Evolutionary conservation across 2,113 vertebrate species (phyloP).

Genomic region (Gnathonemus echidnorhynchus): DNA sequence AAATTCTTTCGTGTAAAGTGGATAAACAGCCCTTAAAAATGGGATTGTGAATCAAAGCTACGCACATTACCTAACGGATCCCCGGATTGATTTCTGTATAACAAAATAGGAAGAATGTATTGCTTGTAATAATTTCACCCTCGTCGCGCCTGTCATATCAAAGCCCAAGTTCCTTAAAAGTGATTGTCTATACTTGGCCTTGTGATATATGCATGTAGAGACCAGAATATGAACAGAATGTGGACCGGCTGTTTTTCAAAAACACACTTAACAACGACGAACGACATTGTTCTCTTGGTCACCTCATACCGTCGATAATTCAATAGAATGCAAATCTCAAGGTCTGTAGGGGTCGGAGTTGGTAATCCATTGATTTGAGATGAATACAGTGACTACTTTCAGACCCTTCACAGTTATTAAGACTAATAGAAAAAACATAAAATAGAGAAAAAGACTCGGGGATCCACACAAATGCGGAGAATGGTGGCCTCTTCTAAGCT

Average conservation of each 20-base stretch:
- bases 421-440: constrained; percentile 67
- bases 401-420: constrained; percentile 67
- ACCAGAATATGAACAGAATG: constrained; percentile 21
- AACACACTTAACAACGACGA: constrained; percentile 49
- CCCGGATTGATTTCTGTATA: background rate
- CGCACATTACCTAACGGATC: background rate
- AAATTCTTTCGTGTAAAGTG: background rate
- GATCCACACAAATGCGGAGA: constrained; percentile 57
- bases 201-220: background rate
- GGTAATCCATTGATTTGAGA: constrained; percentile 67
- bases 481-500: constrained; percentile 60
- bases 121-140: background rate
- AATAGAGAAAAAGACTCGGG: constrained; percentile 56
- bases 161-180: background rate
- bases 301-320: constrained; percentile 50
- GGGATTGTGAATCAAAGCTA: background rate
- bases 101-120: background rate
- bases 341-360: constrained; percentile 56
- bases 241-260: constrained; percentile 51
- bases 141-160: background rate
- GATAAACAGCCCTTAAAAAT: background rate
- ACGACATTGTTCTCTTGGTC: constrained; percentile 60
- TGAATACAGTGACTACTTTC: constrained; percentile 72
- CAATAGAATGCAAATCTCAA: constrained; percentile 62
- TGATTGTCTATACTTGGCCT: background rate